These are phyloP conservation scores for Melanotaenia maccullochi DNA, from an alignment of 2,797 vertebrate genomes.

Conservation along the genomic window DNA sequence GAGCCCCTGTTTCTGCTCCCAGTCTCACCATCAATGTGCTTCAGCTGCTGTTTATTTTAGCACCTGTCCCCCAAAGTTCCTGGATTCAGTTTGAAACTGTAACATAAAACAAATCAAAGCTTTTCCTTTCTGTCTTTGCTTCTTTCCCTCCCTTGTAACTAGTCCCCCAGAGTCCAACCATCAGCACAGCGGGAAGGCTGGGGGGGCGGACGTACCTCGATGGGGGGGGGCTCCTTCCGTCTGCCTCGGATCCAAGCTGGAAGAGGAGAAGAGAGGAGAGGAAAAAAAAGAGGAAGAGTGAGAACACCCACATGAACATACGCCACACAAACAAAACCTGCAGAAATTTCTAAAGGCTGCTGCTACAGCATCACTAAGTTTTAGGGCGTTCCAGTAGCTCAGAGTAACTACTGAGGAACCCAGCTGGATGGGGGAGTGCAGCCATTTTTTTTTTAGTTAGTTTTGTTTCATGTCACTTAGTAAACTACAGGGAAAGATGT, in stretches of 20 bases:
- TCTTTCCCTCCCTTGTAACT: conserved; percentile 65
- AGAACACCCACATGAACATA: conserved; percentile 75
- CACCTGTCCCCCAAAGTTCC: conserved; percentile 79
- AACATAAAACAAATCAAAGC: conserved; percentile 80
- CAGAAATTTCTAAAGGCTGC: conserved; percentile 70
- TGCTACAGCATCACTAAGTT: conserved; percentile 51
- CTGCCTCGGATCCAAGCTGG: conserved; percentile 96
- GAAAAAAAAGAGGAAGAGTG: conserved; percentile 42
- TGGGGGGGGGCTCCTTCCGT: conserved; percentile 90
- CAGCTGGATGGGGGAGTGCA: conserved; percentile 10
- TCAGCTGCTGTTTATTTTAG: conserved; percentile 81
- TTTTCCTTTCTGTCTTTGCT: conserved; percentile 58
- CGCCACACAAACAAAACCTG: conserved; percentile 69
- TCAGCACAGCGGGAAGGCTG: conserved; percentile 74
- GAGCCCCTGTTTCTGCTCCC: conserved; percentile 72
- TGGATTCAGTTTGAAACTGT: conserved; percentile 65
- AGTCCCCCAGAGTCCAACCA: conserved; percentile 76
- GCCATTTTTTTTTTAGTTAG: conserved; percentile 17
- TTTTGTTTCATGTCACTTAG: conserved; percentile 48
- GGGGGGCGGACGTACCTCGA: conserved; percentile 87
- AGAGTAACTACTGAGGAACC: conserved; percentile 36
- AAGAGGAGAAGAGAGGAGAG: conserved; percentile 64
- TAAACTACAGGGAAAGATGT: conserved; percentile 44
- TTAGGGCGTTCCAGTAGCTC: conserved; percentile 45
- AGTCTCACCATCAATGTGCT: conserved; percentile 66